Conservation (phyloP, 2,113 vertebrate species). For the Mesitornis unicolor region DNA sequence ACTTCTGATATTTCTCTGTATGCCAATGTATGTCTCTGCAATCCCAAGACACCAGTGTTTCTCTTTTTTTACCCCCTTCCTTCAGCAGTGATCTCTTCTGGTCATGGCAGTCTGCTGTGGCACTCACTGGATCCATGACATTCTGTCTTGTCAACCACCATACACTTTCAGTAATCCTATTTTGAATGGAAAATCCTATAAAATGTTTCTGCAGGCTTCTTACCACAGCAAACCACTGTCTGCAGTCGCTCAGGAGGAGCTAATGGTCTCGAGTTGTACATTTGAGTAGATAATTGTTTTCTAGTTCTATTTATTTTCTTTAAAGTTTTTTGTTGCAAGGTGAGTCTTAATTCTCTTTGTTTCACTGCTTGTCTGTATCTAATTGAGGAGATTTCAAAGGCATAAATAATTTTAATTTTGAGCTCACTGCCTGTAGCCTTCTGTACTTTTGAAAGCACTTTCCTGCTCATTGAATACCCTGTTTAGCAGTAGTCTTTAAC, state of each 20-base stretch:
- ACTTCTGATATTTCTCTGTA: neutral
- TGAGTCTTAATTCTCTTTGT: neutral
- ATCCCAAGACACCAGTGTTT: neutral
- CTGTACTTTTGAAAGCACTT: neutral
- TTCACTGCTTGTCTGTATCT: neutral
- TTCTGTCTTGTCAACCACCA: neutral
- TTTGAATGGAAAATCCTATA: neutral
- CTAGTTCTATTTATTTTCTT: neutral
- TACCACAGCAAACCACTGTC: neutral
- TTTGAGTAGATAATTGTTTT: neutral
- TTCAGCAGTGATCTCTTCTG: neutral
- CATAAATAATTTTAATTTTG: neutral
- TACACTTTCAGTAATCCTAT: neutral
- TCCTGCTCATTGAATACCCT: neutral
- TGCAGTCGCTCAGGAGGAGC: neutral
- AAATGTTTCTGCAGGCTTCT: slow-evolving; percentile 10
- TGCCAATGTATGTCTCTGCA: neutral
- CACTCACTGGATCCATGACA: neutral
- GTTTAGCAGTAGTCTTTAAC: neutral
- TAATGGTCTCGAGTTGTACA: neutral
- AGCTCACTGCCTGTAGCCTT: neutral
- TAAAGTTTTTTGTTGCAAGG: neutral
- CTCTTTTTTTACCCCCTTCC: neutral
- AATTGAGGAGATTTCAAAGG: neutral
- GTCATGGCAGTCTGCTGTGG: neutral